Base-by-base conservation (phyloP, 2,888 invertebrate genomes). In the Pammene fasciana region DNA sequence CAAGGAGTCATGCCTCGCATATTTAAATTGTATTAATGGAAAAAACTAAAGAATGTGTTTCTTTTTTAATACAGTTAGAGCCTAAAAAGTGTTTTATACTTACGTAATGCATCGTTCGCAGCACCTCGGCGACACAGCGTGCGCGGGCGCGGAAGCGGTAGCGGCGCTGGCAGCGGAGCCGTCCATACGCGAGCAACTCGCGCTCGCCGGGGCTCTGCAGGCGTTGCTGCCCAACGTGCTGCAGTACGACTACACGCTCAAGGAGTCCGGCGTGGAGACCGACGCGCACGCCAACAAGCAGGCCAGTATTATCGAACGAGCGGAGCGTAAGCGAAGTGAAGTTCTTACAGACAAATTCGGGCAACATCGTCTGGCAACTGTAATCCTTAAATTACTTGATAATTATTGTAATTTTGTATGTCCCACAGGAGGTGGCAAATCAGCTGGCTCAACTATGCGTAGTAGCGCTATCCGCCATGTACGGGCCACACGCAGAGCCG, bases 161-260 rank as follows among this genome's bases (percentile, higher is more conserved):
- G 97, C 96, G 50, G 97, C 97, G 11, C 93, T 99, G 73, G 95
- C 97, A 0, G 95, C 95, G n/a, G 97, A 98, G 82, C 95, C 96
- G 61, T 94, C 96, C 75, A 94, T 99, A 36, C 99, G 99, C 86
- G 94, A 96, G 84, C 96, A 96, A 82, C 88, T 99, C 41, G 94
- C 97, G 11, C 95, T 96, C 73, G 95, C 96, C 0, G 99, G 99
- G 9, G 97, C 97, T 0, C 85, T 99, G 5, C 99, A 98, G 96
- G 98, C 98, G 79, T 90, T 99, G 64, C 88, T 99, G 48, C 94
- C 97, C 0, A 97, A 97, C 77, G 95, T 97, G 86, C 97, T 99
- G 86, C 96, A 96, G 72, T 99, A 99, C 87, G 99, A 99, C 91
- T 99, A 96, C 89, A 99, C 99, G 5, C 93, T 99, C 76, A 97